phyloP scores from a whole-genome alignment of 2,888 invertebrate genomes.

The Eretmocerus hayati region DNA sequence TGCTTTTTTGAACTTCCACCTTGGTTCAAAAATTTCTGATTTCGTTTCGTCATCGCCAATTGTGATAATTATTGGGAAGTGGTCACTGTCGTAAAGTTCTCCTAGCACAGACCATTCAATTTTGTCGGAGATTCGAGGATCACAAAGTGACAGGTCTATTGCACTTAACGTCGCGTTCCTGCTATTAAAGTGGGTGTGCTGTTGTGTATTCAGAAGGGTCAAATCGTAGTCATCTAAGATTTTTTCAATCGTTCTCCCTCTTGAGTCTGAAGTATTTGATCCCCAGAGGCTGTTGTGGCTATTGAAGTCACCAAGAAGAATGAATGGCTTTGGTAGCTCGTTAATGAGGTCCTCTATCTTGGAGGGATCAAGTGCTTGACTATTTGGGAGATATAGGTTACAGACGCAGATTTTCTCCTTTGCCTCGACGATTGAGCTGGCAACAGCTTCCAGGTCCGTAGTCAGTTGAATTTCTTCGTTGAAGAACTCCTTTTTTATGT shows the following conservation, averaged over 20 bases:
- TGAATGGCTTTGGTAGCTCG: slow-evolving; percentile 23
- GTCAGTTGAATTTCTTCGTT: slow-evolving; percentile 8
- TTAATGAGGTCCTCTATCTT: slow-evolving; percentile 15
- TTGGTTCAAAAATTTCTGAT: neutral
- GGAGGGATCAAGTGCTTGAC: neutral
- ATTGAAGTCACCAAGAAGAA: slow-evolving; percentile 27
- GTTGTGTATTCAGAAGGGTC: slow-evolving; percentile 9
- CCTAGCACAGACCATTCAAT: slow-evolving; percentile 11
- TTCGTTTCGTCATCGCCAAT: neutral
- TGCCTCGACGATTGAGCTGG: slow-evolving; percentile 2
- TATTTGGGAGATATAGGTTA: slow-evolving; percentile 22
- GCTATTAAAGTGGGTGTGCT: slow-evolving; percentile 23
- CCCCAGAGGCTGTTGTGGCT: slow-evolving; percentile 24
- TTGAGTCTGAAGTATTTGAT: slow-evolving; percentile 15
- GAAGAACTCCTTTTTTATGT: slow-evolving; percentile 7
- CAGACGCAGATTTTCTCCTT: slow-evolving; percentile 11
- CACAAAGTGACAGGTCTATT: slow-evolving; percentile 23
- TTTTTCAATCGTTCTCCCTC: slow-evolving; percentile 23
- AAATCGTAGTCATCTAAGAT: slow-evolving; percentile 17
- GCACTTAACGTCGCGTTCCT: slow-evolving; percentile 14
- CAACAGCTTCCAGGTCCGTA: slow-evolving; percentile 18
- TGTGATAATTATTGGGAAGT: slow-evolving; percentile 22
- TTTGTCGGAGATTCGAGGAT: slow-evolving; percentile 7
- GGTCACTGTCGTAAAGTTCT: slow-evolving; percentile 20
- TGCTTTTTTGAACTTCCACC: slow-evolving; percentile 23